Evolutionary conservation across 92 coral and sea anemone species (phyloP).

Genomic region (Micromussa lordhowensis): DNA sequence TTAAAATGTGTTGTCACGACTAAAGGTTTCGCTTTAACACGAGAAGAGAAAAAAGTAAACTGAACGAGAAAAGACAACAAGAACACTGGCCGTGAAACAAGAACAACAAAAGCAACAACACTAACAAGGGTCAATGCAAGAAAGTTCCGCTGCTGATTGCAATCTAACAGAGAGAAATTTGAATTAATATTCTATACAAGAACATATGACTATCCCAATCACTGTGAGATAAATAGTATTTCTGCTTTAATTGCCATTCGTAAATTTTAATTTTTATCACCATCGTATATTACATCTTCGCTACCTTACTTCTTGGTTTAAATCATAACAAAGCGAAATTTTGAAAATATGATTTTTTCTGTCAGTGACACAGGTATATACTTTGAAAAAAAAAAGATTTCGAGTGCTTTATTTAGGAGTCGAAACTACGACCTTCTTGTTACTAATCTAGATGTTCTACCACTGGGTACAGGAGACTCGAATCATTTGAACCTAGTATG

Average conservation of each 20-base stretch:
- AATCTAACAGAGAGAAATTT: neutral
- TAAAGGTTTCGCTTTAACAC: neutral
- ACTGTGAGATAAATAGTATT: neutral
- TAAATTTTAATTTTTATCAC: neutral
- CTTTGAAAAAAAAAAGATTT: too few species aligned
- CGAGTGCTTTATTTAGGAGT: too few species aligned
- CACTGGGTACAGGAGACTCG: too few species aligned
- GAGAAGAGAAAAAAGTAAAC: neutral
- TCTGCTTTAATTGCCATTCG: neutral
- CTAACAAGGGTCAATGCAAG: neutral
- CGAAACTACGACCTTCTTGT: too few species aligned
- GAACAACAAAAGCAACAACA: too few species aligned
- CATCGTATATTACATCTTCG: neutral
- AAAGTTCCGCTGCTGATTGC: neutral
- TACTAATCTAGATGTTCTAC: too few species aligned
- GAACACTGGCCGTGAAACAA: too few species aligned
- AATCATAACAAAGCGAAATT: neutral
- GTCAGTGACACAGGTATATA: neutral
- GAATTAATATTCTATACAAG: neutral
- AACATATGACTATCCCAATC: neutral
- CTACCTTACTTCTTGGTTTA: neutral
- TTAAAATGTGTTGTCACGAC: too few species aligned
- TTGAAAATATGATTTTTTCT: neutral
- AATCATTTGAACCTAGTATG: too few species aligned
- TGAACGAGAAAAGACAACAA: neutral